Evolutionary conservation across 2,797 vertebrate species (phyloP).

Genomic region (Gymnopithys bicolor): DNA sequence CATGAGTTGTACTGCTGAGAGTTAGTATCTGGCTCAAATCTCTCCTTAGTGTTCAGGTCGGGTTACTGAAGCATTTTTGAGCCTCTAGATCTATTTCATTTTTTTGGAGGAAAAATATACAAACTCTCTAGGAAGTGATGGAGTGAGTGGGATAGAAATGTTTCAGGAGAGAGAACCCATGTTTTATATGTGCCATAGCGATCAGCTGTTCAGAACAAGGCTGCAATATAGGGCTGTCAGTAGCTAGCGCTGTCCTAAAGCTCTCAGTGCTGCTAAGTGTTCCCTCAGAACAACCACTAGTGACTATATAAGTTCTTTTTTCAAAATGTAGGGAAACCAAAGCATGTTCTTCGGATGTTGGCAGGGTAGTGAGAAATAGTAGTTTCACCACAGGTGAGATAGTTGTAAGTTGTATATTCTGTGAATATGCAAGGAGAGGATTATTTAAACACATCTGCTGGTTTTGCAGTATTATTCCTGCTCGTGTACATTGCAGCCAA

Average conservation of each 20-base stretch:
- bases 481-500: background rate
- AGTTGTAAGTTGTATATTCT: background rate
- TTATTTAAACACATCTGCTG: background rate
- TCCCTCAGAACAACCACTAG: background rate
- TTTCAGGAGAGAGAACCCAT: background rate
- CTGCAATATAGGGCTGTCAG: background rate
- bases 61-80: background rate
- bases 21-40: background rate
- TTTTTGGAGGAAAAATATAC: background rate
- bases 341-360: background rate
- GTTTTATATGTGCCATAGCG: background rate
- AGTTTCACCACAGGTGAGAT: background rate
- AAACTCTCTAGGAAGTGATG: background rate
- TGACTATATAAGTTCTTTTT: background rate
- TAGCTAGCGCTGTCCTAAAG: background rate
- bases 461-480: background rate
- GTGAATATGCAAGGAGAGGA: background rate
- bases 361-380: background rate
- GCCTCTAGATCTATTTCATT: background rate
- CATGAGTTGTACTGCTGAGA: background rate
- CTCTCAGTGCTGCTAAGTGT: background rate
- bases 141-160: background rate
- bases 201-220: background rate
- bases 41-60: background rate
- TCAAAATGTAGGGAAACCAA: background rate